These are phyloP conservation scores for Anoncus sp. DNA, from an alignment of 2,888 invertebrate genomes.

Conservation along the genomic window DNA sequence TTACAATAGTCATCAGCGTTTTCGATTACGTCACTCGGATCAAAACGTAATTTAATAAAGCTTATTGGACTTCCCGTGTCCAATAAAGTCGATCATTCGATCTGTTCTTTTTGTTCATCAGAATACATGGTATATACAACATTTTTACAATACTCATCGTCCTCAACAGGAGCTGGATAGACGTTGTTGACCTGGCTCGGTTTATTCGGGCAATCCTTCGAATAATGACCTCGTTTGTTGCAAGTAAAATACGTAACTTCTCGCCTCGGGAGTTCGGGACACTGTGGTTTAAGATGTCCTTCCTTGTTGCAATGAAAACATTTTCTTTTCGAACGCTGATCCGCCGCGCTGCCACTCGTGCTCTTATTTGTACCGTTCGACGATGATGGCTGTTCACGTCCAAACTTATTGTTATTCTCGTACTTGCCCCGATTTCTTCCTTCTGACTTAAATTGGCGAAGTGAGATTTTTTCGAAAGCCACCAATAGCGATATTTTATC, in stretches of 20 bases:
- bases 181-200: conserved; percentile 40
- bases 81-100: conserved; percentile 39
- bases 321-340: conserved; percentile 2
- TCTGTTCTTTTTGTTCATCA: conserved; percentile 17
- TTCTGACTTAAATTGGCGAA: conserved; percentile 10
- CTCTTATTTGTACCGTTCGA: not conserved
- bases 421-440: not conserved
- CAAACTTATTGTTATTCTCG: not conserved
- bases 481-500: conserved; percentile 10
- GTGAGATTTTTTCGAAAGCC: conserved; percentile 34
- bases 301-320: conserved; percentile 39
- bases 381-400: not conserved
- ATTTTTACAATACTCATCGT: conserved; percentile 48
- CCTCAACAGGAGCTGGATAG: conserved; percentile 21
- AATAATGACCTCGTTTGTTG: conserved; percentile 18
- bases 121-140: conserved; percentile 34
- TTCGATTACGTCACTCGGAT: conserved; percentile 50
- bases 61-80: conserved; percentile 57
- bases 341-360: not conserved
- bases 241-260: conserved; percentile 18
- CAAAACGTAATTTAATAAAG: conserved; percentile 48
- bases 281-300: conserved; percentile 36
- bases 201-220: conserved; percentile 37
- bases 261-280: conserved; percentile 13
- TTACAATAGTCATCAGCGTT: conserved; percentile 17